Evolutionary conservation across 2,888 invertebrate species (phyloP), one percentile per base, ranked within the genome.

Genomic region (Lasioglossum figueresi): DNA sequence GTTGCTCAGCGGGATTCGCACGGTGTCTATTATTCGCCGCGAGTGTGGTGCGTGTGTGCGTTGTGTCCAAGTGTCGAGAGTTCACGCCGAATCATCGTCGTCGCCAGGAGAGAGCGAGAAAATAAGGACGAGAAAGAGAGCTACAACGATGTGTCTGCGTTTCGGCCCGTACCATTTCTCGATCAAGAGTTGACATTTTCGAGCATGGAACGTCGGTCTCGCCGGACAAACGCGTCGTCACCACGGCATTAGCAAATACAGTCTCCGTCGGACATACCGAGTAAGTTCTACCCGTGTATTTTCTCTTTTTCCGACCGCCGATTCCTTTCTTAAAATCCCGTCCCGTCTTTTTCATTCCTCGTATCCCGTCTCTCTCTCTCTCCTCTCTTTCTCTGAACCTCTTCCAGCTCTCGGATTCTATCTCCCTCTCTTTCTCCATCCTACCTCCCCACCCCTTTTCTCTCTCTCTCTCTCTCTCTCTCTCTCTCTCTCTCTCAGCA

Each of bases 121-220:
- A 79, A 85, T 80, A 87, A 89, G 79, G 84, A 82, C 76, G 82
- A 78, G 78, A 86, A 77, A 84, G 80, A 88, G 86, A 86, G 79
- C 82, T 73, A 68, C 56, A 56, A 56, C 82, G 75, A 86, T 88
- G 86, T 88, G 89, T 89, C 84, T 83, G 88, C 83, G 86, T 89
- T 89, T 81, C 80, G 86, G 81, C 66, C 77, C 79, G 88, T 79
- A 77, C 77, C 80, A 80, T 84, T 83, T 86, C 78, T 78, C 79
- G 75, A 71, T 80, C 89, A 73, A 80, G 85, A 91, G 90, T 91
- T 89, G 89, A 91, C 89, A 88, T 84, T 88, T 83, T 82, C 79
- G 82, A 88, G 87, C 81, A 90, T 90, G 90, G 90, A 82, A 83
- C 85, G 72, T 76, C 86, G 88, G 73, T 78, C 78, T 85, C 80